Evolutionary conservation across 2,113 vertebrate species (phyloP), one percentile per base, ranked within the genome.

Genomic region (Neodontobutis hainanensis): DNA sequence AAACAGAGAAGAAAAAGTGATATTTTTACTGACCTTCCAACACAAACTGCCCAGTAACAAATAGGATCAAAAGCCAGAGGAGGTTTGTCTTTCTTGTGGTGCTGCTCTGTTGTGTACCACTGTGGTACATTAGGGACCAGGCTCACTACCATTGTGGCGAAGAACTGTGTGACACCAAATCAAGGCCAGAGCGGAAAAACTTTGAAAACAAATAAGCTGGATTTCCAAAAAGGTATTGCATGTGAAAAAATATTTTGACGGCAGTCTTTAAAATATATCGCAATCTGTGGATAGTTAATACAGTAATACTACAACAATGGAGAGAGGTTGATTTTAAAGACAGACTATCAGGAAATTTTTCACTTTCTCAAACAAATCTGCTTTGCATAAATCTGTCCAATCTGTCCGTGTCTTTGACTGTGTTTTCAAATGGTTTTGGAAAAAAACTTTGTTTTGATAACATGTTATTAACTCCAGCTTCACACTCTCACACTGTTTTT

Each of bases 11-110:
- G 66, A 63, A 80, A 73, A 83, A 88, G 82, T 85, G 81, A 88
- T 88, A 79, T 89, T 91, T 89, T 85, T 49, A 55, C 75, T 85
- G 80, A 80, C 84, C 87, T 89, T 87, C 84, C 89, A 90, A 90
- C 85, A 58, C 78, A 56, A 83, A 58, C 67, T 82, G 81, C 73
- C 59, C 75, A 69, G 78, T 66, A 75, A 88, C 64, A 83, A 85
- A 87, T 77, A 49, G 78, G 85, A 89, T 90, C 73, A 89, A 90
- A 90, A 75, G 81, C 46, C 71, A 62, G 15, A 55, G 75, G 73
- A 74, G 77, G 74, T 82, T 88, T 86, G 79, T 11, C 81, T 88
- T 87, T 87, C 58, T 87, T 89, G 88, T 88, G 88, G 88, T 82
- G 82, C 43, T 73, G 12, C 79, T 81, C 68, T 76, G 56, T 46